Evolutionary conservation across 1,140 invertebrate species (phyloP).

Genomic region (Trypoxylus dichotomus): DNA sequence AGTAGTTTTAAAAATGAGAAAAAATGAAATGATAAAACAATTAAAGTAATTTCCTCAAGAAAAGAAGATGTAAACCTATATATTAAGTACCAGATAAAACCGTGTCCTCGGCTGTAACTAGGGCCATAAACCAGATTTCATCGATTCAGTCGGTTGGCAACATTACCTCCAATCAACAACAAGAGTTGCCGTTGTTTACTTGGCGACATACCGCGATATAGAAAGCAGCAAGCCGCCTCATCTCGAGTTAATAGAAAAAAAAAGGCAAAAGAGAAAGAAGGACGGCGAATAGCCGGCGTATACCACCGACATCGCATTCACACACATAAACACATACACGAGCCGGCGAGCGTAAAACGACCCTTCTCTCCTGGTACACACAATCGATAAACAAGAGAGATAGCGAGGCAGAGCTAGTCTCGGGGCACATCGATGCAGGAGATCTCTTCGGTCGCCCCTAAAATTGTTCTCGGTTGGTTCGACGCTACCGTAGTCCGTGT

Average conservation of each 20-base stretch:
- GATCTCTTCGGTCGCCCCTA: background rate
- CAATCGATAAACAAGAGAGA: background rate
- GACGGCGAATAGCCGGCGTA: background rate
- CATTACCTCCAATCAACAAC: background rate
- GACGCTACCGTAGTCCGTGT: background rate
- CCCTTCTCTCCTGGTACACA: no score
- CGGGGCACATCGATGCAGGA: background rate
- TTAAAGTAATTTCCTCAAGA: no score
- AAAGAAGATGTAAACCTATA: background rate
- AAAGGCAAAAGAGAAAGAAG: background rate
- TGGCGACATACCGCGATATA: background rate
- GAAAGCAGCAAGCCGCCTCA: background rate
- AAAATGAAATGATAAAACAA: no score
- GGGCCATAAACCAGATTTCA: no score
- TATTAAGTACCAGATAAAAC: background rate
- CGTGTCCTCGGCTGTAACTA: no score
- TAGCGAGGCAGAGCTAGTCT: background rate
- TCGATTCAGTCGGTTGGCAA: background rate
- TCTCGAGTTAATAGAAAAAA: background rate
- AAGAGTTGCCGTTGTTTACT: background rate
- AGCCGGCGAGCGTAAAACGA: no score
- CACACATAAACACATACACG: background rate
- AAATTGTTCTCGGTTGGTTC: background rate
- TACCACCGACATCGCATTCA: background rate
- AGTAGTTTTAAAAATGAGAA: no score